phyloP scores from a whole-genome alignment of 2,797 vertebrate species.

The Arremon aurantiirostris region DNA sequence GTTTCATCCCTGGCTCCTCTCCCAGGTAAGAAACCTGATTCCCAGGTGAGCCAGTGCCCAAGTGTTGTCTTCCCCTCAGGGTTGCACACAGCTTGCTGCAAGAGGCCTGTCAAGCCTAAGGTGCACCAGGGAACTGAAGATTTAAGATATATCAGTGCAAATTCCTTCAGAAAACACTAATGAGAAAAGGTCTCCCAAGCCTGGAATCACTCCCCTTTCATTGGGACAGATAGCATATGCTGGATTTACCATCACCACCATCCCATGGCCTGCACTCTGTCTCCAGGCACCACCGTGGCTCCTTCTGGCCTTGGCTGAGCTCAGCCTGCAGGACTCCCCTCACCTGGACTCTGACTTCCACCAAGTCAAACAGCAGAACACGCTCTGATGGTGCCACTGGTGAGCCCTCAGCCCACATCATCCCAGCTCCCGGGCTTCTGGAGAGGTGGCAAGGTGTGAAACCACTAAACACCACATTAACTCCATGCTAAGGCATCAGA shows the following conservation, averaged over 20 bases:
- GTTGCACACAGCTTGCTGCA: background rate
- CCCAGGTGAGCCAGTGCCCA: background rate
- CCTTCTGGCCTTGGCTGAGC: background rate
- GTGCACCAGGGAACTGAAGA: background rate
- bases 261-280: background rate
- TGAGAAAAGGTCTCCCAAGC: background rate
- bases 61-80: background rate
- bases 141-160: background rate
- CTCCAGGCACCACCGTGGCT: background rate
- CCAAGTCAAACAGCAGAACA: background rate
- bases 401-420: background rate
- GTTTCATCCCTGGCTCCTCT: background rate
- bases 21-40: background rate
- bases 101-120: background rate
- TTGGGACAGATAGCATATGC: accelerated
- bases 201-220: background rate
- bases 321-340: background rate
- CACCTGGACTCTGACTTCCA: background rate
- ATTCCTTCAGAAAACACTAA: background rate
- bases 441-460: background rate
- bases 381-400: background rate
- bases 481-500: background rate
- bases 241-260: background rate
- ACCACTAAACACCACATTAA: background rate
- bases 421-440: background rate